These are phyloP conservation scores for Sphenodon punctatus DNA, from an alignment of 2,797 vertebrate genomes.

Conservation along the genomic window DNA sequence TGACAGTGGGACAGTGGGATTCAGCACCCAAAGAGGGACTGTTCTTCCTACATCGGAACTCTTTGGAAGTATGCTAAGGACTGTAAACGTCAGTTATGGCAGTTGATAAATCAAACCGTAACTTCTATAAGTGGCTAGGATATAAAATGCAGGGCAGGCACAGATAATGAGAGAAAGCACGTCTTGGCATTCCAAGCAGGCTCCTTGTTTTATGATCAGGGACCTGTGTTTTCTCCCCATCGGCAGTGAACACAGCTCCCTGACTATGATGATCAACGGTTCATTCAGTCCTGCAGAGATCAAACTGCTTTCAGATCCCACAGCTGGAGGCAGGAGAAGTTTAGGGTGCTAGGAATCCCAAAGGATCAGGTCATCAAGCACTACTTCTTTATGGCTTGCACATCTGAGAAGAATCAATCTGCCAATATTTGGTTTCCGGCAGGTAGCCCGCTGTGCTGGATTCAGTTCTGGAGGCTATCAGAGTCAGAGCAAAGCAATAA, in stretches of 20 bases:
- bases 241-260: too few relatives aligned
- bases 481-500: constrained; percentile 70
- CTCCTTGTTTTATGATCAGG: too few relatives aligned
- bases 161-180: neutral
- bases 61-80: too few relatives aligned
- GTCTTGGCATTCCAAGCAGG: neutral
- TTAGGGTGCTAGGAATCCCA: constrained; percentile 27
- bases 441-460: constrained; percentile 46
- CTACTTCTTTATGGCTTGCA: constrained; percentile 44
- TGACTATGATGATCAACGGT: too few relatives aligned
- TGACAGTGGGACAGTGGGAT: too few relatives aligned
- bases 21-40: too few relatives aligned
- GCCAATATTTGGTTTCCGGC: constrained; percentile 67
- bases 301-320: neutral
- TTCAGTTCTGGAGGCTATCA: constrained; percentile 60
- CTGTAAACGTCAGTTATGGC: neutral
- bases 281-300: neutral
- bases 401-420: constrained; percentile 61
- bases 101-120: neutral
- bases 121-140: neutral
- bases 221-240: too few relatives aligned
- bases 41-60: too few relatives aligned
- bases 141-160: fast-evolving
- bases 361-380: constrained; percentile 52
- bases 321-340: neutral